These are phyloP conservation scores for Amblyteles armatorius DNA, from an alignment of 2,888 invertebrate genomes.

Conservation along the genomic window DNA sequence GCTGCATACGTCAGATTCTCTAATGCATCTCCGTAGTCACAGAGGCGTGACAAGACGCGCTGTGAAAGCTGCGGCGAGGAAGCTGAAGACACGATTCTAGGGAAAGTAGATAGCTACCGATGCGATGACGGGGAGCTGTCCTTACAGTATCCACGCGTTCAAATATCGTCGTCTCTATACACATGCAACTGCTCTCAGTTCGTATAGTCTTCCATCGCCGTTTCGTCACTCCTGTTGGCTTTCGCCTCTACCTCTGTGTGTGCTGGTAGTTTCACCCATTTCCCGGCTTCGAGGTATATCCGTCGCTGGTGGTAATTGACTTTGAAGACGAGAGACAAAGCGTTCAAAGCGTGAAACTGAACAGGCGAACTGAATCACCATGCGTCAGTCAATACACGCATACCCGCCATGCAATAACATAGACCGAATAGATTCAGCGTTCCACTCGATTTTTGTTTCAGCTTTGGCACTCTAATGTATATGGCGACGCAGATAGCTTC, in stretches of 20 bases:
- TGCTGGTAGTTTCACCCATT: slow-evolving; percentile 61
- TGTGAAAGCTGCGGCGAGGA: slow-evolving; percentile 15
- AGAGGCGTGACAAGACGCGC: slow-evolving; percentile 12
- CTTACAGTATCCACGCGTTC: slow-evolving; percentile 6
- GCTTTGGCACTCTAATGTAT: slow-evolving; percentile 93
- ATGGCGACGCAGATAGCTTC: slow-evolving; percentile 95
- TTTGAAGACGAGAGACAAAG: slow-evolving; percentile 21
- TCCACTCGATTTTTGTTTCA: slow-evolving; percentile 84
- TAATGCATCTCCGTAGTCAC: slow-evolving; percentile 6
- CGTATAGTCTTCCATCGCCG: not conserved
- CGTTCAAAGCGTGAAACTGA: slow-evolving; percentile 5
- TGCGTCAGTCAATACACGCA: slow-evolving; percentile 21
- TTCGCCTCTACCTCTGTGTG: slow-evolving; percentile 41
- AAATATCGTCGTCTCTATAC: slow-evolving; percentile 15
- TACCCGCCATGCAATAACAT: not conserved
- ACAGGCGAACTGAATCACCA: slow-evolving; percentile 4
- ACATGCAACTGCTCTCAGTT: slow-evolving; percentile 15
- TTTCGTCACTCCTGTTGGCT: slow-evolving; percentile 37
- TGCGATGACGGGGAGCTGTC: slow-evolving; percentile 19
- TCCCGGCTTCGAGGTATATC: slow-evolving; percentile 17
- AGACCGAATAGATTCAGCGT: not conserved
- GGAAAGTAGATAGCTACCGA: slow-evolving; percentile 19
- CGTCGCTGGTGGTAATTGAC: slow-evolving; percentile 28
- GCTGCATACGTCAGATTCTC: slow-evolving; percentile 6
- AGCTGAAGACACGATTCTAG: slow-evolving; percentile 8